These are phyloP conservation scores for Tubiluchus corallicola DNA, from an alignment of 2,888 invertebrate species.

Conservation along the genomic window DNA sequence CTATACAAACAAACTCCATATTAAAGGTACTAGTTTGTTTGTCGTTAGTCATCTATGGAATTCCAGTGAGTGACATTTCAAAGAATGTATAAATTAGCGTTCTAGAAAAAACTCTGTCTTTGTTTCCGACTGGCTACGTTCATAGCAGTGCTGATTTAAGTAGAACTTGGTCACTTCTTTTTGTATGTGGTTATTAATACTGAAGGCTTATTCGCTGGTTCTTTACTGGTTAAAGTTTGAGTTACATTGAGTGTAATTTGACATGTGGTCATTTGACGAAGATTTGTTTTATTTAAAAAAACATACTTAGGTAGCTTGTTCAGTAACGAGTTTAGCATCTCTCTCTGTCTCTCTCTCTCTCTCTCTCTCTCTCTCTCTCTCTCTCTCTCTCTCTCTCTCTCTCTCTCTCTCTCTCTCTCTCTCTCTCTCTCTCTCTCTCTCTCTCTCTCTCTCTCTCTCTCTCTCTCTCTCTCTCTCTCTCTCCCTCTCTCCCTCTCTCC, in stretches of 20 bases:
- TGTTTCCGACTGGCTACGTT: no score
- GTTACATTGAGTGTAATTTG: no score
- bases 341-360: background rate
- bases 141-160: background rate
- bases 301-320: background rate
- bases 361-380: conserved; percentile 1
- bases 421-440: conserved; percentile 1
- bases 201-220: no score
- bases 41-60: no score
- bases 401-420: conserved; percentile 1
- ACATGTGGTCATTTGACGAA: no score
- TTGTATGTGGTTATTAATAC: no score
- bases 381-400: conserved; percentile 3
- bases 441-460: background rate
- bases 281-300: background rate
- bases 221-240: no score
- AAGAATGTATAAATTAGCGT: no score
- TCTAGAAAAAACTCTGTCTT: background rate
- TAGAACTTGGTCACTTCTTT: no score
- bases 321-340: background rate
- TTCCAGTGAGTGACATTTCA: no score
- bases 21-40: no score
- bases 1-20: no score
- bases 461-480: conserved; percentile 1
- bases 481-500: conserved; percentile 1